Evolutionary conservation across 92 coral and sea anemone genomes (phyloP).

Genomic region (Pocillopora meandrina): DNA sequence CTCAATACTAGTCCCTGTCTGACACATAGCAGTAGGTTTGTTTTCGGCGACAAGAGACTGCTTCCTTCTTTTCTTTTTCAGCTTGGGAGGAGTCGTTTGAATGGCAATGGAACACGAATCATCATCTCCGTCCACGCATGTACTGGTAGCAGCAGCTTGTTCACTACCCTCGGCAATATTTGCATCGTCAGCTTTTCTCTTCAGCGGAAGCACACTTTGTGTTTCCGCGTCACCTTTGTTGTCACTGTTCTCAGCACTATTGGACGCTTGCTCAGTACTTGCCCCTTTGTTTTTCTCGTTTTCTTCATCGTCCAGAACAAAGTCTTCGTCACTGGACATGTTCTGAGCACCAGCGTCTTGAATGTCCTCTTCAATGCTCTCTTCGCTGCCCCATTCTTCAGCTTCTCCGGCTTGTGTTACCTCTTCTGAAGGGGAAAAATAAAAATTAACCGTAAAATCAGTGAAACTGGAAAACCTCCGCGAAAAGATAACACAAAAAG

Average conservation of each 20-base stretch:
- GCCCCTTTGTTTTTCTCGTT: conserved; percentile 8
- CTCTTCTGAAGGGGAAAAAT: conserved; percentile 31
- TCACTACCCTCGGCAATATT: background rate
- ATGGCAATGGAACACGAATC: conserved; percentile 42
- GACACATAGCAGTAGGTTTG: background rate
- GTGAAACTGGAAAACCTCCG: no score
- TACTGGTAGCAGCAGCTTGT: background rate
- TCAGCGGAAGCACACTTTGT: conserved; percentile 16
- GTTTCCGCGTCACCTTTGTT: conserved; percentile 17
- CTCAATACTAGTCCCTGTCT: background rate
- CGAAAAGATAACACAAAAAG: no score
- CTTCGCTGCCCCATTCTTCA: conserved; percentile 88
- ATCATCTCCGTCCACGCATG: background rate
- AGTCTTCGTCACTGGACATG: conserved; percentile 65
- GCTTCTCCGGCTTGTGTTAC: conserved; percentile 44
- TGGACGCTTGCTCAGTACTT: background rate
- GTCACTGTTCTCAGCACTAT: conserved; percentile 40
- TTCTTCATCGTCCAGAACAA: conserved; percentile 42
- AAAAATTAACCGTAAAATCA: no score
- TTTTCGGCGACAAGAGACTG: background rate
- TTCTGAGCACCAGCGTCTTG: conserved; percentile 70
- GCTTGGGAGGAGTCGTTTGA: conserved; percentile 50
- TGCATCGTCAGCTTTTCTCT: conserved; percentile 40
- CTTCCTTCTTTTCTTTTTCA: conserved; percentile 52
- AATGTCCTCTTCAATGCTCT: conserved; percentile 61